A percentile compares a stretch with the other conserved stretches of the same genome.
Evolutionary conservation across 1,140 invertebrate genomes (phyloP).

Genomic region (Pygmarrhopalites habei): DNA sequence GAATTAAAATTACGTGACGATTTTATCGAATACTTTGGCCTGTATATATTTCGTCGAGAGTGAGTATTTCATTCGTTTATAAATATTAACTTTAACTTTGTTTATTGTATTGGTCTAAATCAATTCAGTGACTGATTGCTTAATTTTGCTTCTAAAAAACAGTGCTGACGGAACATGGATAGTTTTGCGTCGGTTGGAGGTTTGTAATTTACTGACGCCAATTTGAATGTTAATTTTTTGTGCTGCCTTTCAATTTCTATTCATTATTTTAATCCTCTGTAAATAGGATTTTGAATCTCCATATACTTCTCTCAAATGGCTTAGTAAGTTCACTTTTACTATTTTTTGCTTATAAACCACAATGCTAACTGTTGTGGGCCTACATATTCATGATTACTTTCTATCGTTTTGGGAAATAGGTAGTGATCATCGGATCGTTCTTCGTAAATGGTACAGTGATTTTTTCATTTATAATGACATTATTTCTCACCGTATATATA

Average conservation of each 20-base stretch:
- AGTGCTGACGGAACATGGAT: constrained; percentile 40
- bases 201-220: no score
- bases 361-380: no score
- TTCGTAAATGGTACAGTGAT: constrained; percentile 60
- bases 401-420: no score
- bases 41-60: constrained; percentile 36
- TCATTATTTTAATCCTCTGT: no score
- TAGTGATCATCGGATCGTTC: constrained; percentile 59
- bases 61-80: constrained; percentile 12
- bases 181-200: constrained; percentile 78
- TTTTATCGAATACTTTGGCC: constrained; percentile 33
- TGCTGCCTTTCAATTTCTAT: no score
- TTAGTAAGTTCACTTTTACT: no score
- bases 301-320: constrained; percentile 72
- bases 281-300: constrained; percentile 97
- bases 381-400: no score
- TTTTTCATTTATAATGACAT: no score
- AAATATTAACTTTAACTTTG: not conserved
- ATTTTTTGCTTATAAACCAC: no score
- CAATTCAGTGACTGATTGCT: not conserved
- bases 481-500: no score
- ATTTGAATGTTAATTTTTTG: no score
- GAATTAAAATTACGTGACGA: constrained; percentile 37
- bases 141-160: constrained; percentile 30
- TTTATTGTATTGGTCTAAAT: not conserved